A percentile compares a stretch with the other conserved stretches of the same genome.
phyloP scores from a whole-genome alignment of 2,797 vertebrate genomes.

The Enteromius unitaeniatus region DNA sequence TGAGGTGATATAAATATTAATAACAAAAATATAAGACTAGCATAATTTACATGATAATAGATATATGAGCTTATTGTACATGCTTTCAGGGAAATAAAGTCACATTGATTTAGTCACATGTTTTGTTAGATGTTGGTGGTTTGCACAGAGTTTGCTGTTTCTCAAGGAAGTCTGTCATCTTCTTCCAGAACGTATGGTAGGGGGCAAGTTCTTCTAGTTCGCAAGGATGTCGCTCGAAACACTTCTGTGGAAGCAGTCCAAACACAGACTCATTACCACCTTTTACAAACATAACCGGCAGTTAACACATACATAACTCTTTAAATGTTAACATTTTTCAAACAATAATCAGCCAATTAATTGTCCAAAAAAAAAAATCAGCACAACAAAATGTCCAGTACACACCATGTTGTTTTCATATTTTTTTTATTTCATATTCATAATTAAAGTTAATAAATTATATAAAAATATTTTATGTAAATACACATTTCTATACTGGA shows the following conservation, averaged over 20 bases:
- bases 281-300: background rate
- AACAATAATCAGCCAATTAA: background rate
- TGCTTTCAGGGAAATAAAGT: background rate
- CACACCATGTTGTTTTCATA: background rate
- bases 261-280: constrained; percentile 1
- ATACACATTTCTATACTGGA: background rate
- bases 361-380: background rate
- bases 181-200: constrained; percentile 75
- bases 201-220: constrained; percentile 80
- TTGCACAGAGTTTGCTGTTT: background rate
- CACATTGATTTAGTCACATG: constrained; percentile 23
- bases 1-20: constrained; percentile 38
- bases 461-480: background rate
- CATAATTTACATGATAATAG: constrained; percentile 21
- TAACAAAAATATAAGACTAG: constrained; percentile 15
- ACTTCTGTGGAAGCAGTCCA: constrained; percentile 71
- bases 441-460: no score
- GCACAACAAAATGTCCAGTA: background rate
- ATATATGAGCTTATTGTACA: constrained; percentile 45
- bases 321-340: background rate
- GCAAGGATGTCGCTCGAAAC: constrained; percentile 78
- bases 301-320: background rate
- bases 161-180: constrained; percentile 67
- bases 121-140: background rate
- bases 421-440: no score